phyloP scores from a whole-genome alignment of 2,113 vertebrate genomes.

The Osmerus eperlanus region DNA sequence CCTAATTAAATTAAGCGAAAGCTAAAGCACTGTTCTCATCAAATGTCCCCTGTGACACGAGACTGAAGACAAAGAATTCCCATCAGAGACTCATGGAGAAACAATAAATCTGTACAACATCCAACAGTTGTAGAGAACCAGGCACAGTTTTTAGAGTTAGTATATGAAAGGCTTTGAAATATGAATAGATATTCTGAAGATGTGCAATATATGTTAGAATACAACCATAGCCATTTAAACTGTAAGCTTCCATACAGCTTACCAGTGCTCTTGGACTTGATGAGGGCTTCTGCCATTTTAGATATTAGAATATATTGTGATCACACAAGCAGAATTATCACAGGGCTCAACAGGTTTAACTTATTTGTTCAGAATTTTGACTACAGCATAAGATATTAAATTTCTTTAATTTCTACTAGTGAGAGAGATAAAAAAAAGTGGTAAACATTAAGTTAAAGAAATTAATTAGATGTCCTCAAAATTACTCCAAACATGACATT shows the following conservation, averaged over 20 bases:
- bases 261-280: too few relatives aligned
- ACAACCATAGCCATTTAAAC: too few relatives aligned
- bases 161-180: too few relatives aligned
- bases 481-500: conserved; percentile 3
- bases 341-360: too few relatives aligned
- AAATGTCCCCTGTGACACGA: conserved; percentile 18
- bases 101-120: conserved; percentile 60
- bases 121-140: conserved; percentile 47
- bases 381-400: too few relatives aligned
- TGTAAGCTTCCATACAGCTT: too few relatives aligned
- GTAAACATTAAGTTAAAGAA: too few relatives aligned
- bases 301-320: neutral
- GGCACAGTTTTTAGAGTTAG: neutral
- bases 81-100: conserved; percentile 48
- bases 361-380: neutral
- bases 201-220: too few relatives aligned
- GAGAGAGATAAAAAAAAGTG: too few relatives aligned
- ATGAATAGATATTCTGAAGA: too few relatives aligned
- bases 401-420: too few relatives aligned
- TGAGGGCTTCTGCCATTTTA: neutral
- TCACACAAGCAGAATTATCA: neutral
- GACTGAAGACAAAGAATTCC: conserved; percentile 30
- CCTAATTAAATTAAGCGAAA: conserved; percentile 48
- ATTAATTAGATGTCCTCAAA: conserved; percentile 4
- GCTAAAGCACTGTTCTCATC: conserved; percentile 37